Conservation (phyloP, 1,140 invertebrate species). For the Drosophila orosa region DNA sequence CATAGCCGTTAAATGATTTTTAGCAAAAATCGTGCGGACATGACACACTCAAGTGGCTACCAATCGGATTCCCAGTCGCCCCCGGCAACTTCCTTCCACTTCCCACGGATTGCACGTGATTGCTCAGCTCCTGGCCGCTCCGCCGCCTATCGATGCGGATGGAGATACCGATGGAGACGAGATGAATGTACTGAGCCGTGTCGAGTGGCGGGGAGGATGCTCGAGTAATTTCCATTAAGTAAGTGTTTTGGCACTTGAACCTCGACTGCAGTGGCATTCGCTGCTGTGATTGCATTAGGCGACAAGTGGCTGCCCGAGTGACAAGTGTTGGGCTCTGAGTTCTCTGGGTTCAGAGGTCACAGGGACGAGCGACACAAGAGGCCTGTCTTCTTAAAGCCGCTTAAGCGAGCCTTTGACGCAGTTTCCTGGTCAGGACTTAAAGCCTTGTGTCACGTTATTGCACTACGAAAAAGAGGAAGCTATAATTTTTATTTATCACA, state of each 20-base stretch:
- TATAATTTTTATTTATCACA: background rate
- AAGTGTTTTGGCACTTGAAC: constrained; percentile 76
- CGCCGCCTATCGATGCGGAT: constrained; percentile 46
- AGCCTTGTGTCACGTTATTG: constrained; percentile 1
- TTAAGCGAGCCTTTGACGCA: constrained; percentile 39
- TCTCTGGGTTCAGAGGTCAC: constrained; percentile 26
- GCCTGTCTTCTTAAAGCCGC: constrained; percentile 49
- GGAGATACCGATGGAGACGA: constrained; percentile 2
- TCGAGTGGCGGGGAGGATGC: constrained; percentile 48
- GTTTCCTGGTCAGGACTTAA: constrained; percentile 43
- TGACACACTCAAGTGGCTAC: constrained; percentile 77
- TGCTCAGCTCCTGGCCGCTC: constrained; percentile 56
- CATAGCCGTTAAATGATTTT: constrained; percentile 79
- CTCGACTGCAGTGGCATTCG: constrained; percentile 65
- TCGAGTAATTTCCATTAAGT: constrained; percentile 80
- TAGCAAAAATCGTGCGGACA: constrained; percentile 81
- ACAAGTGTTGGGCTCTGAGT: constrained; percentile 8
- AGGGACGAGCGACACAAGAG: background rate
- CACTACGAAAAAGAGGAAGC: background rate
- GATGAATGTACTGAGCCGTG: constrained; percentile 47
- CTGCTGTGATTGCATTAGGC: constrained; percentile 66
- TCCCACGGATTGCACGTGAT: constrained; percentile 52
- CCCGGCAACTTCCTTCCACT: background rate
- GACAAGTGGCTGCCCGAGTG: constrained; percentile 44
- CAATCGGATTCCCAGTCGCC: constrained; percentile 20